Conservation (phyloP, 2,797 vertebrate species). For the Myiotriccus ornatus region DNA sequence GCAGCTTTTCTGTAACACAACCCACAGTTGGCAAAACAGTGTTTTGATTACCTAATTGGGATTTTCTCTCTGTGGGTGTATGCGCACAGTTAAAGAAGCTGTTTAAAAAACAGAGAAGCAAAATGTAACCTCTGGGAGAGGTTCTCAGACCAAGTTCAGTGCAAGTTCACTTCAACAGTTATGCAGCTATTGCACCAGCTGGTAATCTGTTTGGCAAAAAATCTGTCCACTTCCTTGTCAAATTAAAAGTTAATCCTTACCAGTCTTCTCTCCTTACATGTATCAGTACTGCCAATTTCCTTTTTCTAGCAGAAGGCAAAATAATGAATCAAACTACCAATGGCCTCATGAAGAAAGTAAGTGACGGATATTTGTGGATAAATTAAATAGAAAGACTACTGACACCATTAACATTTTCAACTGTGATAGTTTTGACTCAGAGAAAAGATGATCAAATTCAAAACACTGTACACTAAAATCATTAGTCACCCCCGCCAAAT, state of each 20-base stretch:
- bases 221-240: not conserved
- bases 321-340: not conserved
- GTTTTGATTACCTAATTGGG: constrained; percentile 21
- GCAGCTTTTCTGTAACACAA: constrained; percentile 16
- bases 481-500: not conserved
- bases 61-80: constrained; percentile 9
- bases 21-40: constrained; percentile 24
- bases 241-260: constrained; percentile 32
- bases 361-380: not conserved
- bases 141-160: not conserved
- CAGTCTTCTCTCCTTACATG: not conserved
- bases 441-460: not conserved
- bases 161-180: not conserved
- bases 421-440: not conserved
- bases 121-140: not conserved
- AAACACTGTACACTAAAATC: not conserved
- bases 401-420: not conserved
- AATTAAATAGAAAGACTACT: not conserved
- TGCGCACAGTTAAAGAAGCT: not conserved
- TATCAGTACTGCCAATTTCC: not conserved
- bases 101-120: not conserved
- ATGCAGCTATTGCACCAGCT: not conserved
- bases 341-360: not conserved
- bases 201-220: not conserved
- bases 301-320: not conserved